Evolutionary conservation across 2,113 vertebrate genomes (phyloP).

Genomic region (Zootoca vivipara): DNA sequence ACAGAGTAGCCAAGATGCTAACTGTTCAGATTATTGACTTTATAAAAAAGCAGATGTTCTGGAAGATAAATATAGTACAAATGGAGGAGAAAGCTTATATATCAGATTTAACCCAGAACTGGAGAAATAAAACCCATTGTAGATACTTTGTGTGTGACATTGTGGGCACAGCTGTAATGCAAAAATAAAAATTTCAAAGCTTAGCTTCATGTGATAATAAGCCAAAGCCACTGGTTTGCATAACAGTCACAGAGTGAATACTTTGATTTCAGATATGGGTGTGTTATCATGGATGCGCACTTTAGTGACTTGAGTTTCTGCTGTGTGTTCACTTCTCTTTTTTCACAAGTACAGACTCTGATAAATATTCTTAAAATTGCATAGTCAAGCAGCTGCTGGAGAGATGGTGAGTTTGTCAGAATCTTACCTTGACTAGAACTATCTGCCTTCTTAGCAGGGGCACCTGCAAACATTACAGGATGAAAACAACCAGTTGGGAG

Average conservation of each 20-base stretch:
- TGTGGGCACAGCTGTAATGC: not conserved
- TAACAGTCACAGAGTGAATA: not conserved
- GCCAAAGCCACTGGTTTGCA: not conserved
- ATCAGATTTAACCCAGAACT: not conserved
- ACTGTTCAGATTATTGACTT: not conserved
- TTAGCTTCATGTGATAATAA: not conserved
- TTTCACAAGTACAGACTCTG: conserved; percentile 16
- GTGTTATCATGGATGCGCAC: not conserved
- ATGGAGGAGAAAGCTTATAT: not conserved
- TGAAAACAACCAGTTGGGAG: conserved; percentile 67
- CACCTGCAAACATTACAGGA: conserved; percentile 64
- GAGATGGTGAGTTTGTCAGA: conserved; percentile 15
- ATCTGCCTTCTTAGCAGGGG: conserved; percentile 64
- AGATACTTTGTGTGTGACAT: not conserved
- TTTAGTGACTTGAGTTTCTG: conserved; percentile 26
- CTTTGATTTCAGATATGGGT: not conserved
- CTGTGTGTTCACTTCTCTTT: conserved; percentile 25
- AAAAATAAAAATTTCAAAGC: not conserved
- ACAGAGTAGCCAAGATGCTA: not conserved
- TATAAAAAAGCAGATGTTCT: not conserved
- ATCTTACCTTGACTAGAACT: rapidly evolving
- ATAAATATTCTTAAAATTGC: conserved; percentile 28
- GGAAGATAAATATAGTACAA: not conserved
- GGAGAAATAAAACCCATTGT: not conserved
- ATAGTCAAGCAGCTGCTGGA: not conserved